Evolutionary conservation across 2,797 vertebrate genomes (phyloP), one percentile per base, ranked within the genome.

Genomic region (Ptychobarbus kaznakovi): DNA sequence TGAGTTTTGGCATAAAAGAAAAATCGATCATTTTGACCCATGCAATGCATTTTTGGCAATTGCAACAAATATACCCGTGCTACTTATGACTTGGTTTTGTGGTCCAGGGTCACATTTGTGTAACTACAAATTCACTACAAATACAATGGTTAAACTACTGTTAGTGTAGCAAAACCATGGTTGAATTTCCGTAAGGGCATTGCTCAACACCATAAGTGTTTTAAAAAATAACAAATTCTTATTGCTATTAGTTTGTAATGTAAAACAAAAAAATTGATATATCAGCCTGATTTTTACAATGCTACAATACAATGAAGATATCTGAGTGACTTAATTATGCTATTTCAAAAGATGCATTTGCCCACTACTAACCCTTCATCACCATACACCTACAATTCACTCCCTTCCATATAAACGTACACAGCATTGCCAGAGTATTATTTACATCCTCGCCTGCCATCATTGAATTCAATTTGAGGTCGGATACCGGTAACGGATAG

Each of bases 401-500:
- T 70, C 28, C 61, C n/a, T 46, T 69, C 22, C 80, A 77, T 16
- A 77, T 46, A 66, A 76, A 49, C 28, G 63, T 9, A 22, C 32
- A 13, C 18, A 3, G 10, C 66, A 68, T 81, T 42, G 32, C 51
- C 51, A 12, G n/a, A 61, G 72, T 22, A 69, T 81, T 82, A 68
- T 87, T 87, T 83, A 86, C 77, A 84, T 85, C 58, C 79, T 87
- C 38, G 25, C 18, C 46, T 44, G 65, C 49, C 32, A 66, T 58
- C 66, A 25, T 38, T 42, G 74, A 65, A 86, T 87, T 84, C 73
- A 86, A 83, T 79, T 44, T 77, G 80, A 73, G 40, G 68, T 56
- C 1, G 28, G 73, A 81, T 44, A 22, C 63, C 40, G 12, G 61
- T 76, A 86, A 86, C 25, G 25, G 49, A 73, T 85, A 28, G 66